These are phyloP conservation scores for Sinocyclocheilus grahami DNA, from an alignment of 2,113 vertebrate species.

Conservation along the genomic window DNA sequence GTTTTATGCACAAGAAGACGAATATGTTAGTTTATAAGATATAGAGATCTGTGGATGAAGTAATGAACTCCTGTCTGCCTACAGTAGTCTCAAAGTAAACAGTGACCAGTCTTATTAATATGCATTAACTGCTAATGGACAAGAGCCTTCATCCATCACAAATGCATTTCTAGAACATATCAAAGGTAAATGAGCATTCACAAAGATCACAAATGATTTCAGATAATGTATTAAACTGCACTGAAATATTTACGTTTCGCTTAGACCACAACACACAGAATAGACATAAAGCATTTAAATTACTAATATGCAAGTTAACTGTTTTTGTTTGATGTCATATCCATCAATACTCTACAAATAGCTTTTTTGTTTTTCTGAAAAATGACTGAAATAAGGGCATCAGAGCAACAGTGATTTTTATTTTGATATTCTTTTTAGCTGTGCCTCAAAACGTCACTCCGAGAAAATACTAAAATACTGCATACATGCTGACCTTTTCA, in stretches of 20 bases:
- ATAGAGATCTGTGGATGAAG: background rate
- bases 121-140: conserved; percentile 26
- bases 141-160: conserved; percentile 13
- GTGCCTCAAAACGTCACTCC: background rate
- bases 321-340: too few relatives aligned
- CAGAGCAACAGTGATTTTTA: background rate
- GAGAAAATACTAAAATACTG: background rate
- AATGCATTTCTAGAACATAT: background rate
- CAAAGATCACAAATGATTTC: background rate
- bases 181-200: background rate
- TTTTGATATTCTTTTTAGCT: background rate
- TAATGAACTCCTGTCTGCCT: conserved; percentile 19
- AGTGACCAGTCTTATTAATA: conserved; percentile 12
- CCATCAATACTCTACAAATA: background rate
- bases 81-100: background rate
- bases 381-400: background rate
- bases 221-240: background rate
- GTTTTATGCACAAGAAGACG: conserved; percentile 16
- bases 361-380: background rate
- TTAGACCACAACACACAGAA: background rate
- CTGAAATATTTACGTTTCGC: background rate
- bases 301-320: background rate
- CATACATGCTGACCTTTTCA: background rate
- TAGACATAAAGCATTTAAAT: background rate
- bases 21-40: conserved; percentile 5